phyloP scores from a whole-genome alignment of 2,888 invertebrate genomes.

The Euphydryas editha region DNA sequence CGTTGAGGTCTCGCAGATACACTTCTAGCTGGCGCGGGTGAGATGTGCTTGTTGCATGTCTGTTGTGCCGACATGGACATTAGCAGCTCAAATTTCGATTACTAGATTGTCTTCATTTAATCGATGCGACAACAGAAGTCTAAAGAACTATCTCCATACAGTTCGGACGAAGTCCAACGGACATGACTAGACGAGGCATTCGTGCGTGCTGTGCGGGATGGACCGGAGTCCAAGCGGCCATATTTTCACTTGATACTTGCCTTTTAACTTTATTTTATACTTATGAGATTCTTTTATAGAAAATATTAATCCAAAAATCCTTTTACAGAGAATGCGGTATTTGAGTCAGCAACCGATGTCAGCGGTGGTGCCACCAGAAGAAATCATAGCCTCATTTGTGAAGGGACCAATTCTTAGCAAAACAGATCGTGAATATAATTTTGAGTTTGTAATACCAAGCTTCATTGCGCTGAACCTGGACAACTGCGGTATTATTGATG shows the following conservation, averaged over 20 bases:
- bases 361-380: constrained; percentile 54
- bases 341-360: constrained; percentile 57
- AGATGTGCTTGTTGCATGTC: too few relatives aligned
- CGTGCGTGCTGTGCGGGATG: too few relatives aligned
- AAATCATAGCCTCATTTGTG: constrained; percentile 46
- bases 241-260: too few relatives aligned
- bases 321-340: constrained; percentile 44
- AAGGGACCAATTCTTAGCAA: constrained; percentile 55
- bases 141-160: too few relatives aligned
- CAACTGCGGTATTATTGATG: constrained; percentile 61
- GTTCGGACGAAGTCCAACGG: too few relatives aligned
- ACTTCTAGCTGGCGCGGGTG: constrained; percentile 52
- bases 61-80: too few relatives aligned
- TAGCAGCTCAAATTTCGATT: neutral
- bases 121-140: too few relatives aligned
- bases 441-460: constrained; percentile 56
- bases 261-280: too few relatives aligned
- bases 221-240: too few relatives aligned
- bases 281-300: too few relatives aligned
- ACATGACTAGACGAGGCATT: too few relatives aligned
- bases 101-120: too few relatives aligned
- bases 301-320: neutral
- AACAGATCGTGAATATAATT: constrained; percentile 46
- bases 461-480: constrained; percentile 58
- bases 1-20: constrained; percentile 49